Percentiles rank a stretch among this genome's conserved stretches.
Evolutionary conservation across 2,113 vertebrate species (phyloP).

Genomic region (Lutjanus erythropterus): DNA sequence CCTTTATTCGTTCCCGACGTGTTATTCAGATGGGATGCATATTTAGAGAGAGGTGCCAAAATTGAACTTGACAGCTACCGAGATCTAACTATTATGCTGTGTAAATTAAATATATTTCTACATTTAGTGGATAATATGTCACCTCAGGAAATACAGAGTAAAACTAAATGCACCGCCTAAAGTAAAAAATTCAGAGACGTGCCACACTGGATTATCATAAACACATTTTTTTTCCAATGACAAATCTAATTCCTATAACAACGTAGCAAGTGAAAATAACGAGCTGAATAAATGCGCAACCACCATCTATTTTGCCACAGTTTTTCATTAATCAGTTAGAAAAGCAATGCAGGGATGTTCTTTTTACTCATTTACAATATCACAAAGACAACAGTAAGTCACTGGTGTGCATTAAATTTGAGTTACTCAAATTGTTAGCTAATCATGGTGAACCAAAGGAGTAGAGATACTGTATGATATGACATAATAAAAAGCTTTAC

Average conservation of each 20-base stretch:
- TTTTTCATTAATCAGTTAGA: slow-evolving; percentile 25
- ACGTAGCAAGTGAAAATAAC: slow-evolving; percentile 3
- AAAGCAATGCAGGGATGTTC: not conserved
- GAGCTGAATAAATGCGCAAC: not conserved
- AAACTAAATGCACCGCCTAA: slow-evolving; percentile 7
- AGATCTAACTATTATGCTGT: slow-evolving; percentile 40
- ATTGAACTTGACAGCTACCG: slow-evolving; percentile 41
- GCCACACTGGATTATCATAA: slow-evolving; percentile 9
- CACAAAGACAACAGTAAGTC: not conserved
- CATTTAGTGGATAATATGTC: slow-evolving; percentile 37
- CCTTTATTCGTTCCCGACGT: slow-evolving; percentile 14
- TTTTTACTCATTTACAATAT: slow-evolving; percentile 7
- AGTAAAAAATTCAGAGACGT: not conserved
- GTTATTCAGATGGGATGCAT: slow-evolving; percentile 30
- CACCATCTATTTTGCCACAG: not conserved
- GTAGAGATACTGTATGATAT: not conserved
- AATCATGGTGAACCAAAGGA: not conserved
- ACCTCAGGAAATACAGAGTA: slow-evolving; percentile 24
- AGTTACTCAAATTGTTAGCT: not conserved
- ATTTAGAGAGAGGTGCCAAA: slow-evolving; percentile 5
- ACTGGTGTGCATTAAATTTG: not conserved
- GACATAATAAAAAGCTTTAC: not conserved
- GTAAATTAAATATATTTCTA: slow-evolving; percentile 56
- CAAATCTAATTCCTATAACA: slow-evolving; percentile 38
- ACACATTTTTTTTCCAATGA: slow-evolving; percentile 24